These are phyloP conservation scores for Marasmarcha lunaedactyla DNA, from an alignment of 2,888 invertebrate genomes.

Conservation along the genomic window DNA sequence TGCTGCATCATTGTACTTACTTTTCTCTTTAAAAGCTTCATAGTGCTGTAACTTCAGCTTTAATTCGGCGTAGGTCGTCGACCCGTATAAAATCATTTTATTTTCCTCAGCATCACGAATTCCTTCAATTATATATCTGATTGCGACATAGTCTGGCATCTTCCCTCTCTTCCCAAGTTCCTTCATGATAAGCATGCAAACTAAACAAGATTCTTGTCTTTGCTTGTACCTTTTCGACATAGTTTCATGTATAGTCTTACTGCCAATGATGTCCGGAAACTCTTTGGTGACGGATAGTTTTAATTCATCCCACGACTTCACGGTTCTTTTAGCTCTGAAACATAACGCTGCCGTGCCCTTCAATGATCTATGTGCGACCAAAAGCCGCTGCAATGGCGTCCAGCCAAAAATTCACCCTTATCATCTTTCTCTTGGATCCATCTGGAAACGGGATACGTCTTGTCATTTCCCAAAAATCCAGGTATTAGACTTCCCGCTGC, in stretches of 20 bases:
- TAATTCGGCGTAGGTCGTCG: conserved; percentile 9
- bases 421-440: too few relatives aligned
- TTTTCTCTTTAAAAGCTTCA: too few relatives aligned
- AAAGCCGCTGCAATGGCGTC: too few relatives aligned
- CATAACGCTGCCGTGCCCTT: too few relatives aligned
- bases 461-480: too few relatives aligned
- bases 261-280: conserved; percentile 15
- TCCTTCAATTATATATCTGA: conserved; percentile 19
- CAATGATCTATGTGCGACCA: too few relatives aligned
- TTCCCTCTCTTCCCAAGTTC: conserved; percentile 16
- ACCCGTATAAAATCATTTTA: conserved; percentile 16
- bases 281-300: conserved; percentile 10
- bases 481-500: too few relatives aligned
- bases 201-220: conserved; percentile 9
- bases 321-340: too few relatives aligned
- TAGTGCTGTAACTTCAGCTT: conserved; percentile 1
- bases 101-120: conserved; percentile 14
- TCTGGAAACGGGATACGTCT: too few relatives aligned
- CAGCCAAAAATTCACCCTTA: too few relatives aligned
- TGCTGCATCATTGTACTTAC: too few relatives aligned
- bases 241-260: conserved; percentile 16
- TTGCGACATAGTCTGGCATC: conserved; percentile 17
- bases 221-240: conserved; percentile 15
- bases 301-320: too few relatives aligned
- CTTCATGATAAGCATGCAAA: conserved; percentile 19